A percentile compares a stretch with the other conserved stretches of the same genome.
Evolutionary conservation across 2,888 invertebrate genomes (phyloP).

Genomic region (Volucella bombylans): DNA sequence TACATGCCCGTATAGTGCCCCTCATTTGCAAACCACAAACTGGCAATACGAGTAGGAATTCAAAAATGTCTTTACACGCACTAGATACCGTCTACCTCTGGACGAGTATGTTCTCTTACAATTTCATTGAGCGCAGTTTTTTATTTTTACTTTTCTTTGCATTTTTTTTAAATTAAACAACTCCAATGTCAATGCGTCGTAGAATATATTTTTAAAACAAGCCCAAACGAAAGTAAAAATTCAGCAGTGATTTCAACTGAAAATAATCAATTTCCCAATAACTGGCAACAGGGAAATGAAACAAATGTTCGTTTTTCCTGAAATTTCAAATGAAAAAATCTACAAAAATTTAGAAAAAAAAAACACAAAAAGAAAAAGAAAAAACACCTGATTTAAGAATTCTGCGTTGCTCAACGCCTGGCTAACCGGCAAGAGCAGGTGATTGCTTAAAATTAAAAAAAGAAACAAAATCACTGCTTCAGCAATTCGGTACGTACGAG

Average conservation of each 20-base stretch:
- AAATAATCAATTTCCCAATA: neutral
- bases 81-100: neutral
- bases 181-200: constrained; percentile 63
- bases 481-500: neutral
- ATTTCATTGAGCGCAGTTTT: neutral
- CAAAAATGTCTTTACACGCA: constrained; percentile 27
- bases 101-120: neutral
- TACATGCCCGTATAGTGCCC: neutral
- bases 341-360: neutral
- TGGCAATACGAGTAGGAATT: constrained; percentile 7
- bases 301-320: neutral
- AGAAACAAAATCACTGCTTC: no score
- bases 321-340: constrained; percentile 9
- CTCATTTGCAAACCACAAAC: constrained; percentile 51
- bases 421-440: constrained; percentile 40
- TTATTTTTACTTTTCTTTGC: neutral
- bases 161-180: neutral
- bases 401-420: neutral
- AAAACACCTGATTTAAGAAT: neutral
- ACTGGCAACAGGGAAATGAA: neutral
- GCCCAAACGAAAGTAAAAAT: neutral
- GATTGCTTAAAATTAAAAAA: constrained; percentile 12
- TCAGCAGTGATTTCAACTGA: neutral
- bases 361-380: no score
- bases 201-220: constrained; percentile 37